Base-by-base conservation (phyloP, 2,888 invertebrate genomes). In the Auanema freiburgensis region DNA sequence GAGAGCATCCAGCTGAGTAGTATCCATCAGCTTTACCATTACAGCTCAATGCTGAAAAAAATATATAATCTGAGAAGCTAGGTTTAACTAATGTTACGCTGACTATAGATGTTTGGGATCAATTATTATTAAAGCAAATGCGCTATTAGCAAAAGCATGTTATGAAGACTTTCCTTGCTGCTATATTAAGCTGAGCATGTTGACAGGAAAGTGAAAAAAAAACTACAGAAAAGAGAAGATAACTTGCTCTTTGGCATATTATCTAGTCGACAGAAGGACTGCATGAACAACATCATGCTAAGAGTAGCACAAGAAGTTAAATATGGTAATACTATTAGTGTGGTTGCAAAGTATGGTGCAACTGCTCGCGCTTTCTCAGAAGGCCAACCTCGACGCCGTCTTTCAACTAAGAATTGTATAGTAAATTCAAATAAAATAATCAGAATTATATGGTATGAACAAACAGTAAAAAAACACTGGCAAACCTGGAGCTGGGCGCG, bases 11-110 rank as follows among this genome's bases (percentile, higher is more conserved):
- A 21, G 49, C 63, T 6, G 66, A 67, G 65, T 76, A 77, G 59
- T 67, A 71, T 0, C 78, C 77, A 61, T 78, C 74, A 1, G 58
- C n/a, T 54, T 70, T 74, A 63, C 72, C 76, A 14, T 33, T 18
- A 49, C 77, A 79, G 43, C 11, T 61, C 23, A 52, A 53, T 49
- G 44, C 65, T 70, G 46, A 63, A 67, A 63, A 33, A 33, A 8
- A 33, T 33, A 50, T 16, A 42, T 5, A 50, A 24, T 54, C 14
- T 33, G 33, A 3, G 8, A 33, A 3, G 33, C 3, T 8, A 5
- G 3, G 33, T 33, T 33, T 8, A 5, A 33, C 8, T 33, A n/a
- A n/a, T 33, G 33, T 33, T 33, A 33, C 8, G 3, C 33, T 33
- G 33, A 33, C 33, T 33, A 33, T 33, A 33, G 8, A 8, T 33